Base-by-base conservation (phyloP, 1,140 invertebrate genomes). In the Drosophila tsacasi region DNA sequence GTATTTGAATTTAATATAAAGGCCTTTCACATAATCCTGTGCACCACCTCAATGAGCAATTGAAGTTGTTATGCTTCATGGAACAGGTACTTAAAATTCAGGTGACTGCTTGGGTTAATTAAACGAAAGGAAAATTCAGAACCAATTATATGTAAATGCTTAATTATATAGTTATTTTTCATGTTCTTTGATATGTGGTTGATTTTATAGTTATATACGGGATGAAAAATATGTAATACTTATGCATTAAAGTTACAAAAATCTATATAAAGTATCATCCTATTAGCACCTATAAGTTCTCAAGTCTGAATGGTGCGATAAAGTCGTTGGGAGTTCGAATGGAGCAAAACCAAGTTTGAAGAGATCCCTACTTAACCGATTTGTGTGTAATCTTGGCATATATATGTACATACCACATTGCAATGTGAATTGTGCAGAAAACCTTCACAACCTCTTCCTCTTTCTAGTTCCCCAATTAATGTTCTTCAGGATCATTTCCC, bases 61-160 rank as follows among this genome's bases (percentile, higher is more conserved):
- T 40, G 13, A 50, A 50, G 30, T 50, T 25, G 44, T 35, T 50
- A 32, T n/a, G 52, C 17, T 58, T 39, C 15, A 25, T 25, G 23
- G 35, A 23, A 58, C 17, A 5, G 23, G 32, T 58, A n/a, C 35
- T 58, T 58, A 25, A 40, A 58, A 62, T 62, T 50, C 59, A 50
- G 59, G 59, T 62, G 42, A 50, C 19, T 61, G 25, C 17, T n/a
- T 17, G 35, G 17, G 59, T 52, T 50, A 62, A 62, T 50, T 62
- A 62, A 25, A 12, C 35, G 55, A 58, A 39, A 37, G 32, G 30
- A 23, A 57, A 39, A 23, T 37, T 17, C 17, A 12, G 32, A 12
- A 15, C 32, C 19, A 37, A 57, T 55, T 52, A 15, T 6, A 52
- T 5, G 32, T 39, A 37, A 25, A 17, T n/a, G 2, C 35, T 57